Evolutionary conservation across 1,140 invertebrate genomes (phyloP).

Genomic region (Heliconius hewitsoni): DNA sequence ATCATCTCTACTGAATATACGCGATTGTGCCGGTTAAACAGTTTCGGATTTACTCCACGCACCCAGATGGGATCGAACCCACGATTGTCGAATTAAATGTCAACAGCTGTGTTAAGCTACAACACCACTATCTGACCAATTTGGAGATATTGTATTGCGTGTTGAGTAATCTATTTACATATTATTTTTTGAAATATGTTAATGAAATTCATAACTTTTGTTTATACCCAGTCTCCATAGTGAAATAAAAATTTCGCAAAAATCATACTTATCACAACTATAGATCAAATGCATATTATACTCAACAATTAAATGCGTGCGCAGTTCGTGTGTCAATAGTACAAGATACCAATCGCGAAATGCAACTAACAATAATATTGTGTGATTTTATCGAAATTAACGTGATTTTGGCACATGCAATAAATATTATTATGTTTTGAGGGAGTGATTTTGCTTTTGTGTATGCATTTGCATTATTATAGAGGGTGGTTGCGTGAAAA

Average conservation of each 20-base stretch:
- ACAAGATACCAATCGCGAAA: neutral
- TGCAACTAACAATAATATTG: neutral
- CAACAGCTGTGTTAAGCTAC: too few relatives aligned
- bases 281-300: slow-evolving; percentile 11
- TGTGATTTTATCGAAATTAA: slow-evolving; percentile 6
- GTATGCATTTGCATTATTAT: neutral
- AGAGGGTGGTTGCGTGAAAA: neutral
- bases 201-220: neutral
- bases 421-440: slow-evolving; percentile 8
- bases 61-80: too few relatives aligned
- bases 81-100: too few relatives aligned
- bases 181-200: neutral
- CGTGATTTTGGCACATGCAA: slow-evolving; percentile 8
- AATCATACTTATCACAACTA: neutral
- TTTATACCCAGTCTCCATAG: neutral
- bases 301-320: slow-evolving; percentile 1
- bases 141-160: too few relatives aligned
- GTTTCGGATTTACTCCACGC: too few relatives aligned
- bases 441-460: neutral
- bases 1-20: too few relatives aligned
- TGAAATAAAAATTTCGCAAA: neutral
- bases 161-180: neutral
- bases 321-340: slow-evolving; percentile 2
- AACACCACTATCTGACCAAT: too few relatives aligned
- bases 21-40: too few relatives aligned